These are phyloP conservation scores for Caenorhabditis drosophilae DNA, from an alignment of 2,888 invertebrate species.

Conservation along the genomic window DNA sequence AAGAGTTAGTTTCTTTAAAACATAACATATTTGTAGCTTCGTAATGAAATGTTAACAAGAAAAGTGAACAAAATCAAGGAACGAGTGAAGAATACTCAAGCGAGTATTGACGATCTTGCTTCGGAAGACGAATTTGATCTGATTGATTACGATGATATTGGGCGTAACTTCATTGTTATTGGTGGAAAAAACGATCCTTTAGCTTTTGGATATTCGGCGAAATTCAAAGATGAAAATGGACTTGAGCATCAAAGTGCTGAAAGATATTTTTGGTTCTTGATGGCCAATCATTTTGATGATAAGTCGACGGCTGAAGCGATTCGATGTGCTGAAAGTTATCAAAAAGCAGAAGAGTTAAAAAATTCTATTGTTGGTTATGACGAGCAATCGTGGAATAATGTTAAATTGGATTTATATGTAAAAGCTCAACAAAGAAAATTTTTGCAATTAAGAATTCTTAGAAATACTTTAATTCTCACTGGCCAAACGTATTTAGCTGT, in stretches of 20 bases:
- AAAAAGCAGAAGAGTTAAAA: conserved; percentile 55
- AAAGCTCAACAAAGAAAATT: conserved; percentile 1
- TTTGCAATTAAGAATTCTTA: background rate
- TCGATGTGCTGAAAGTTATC: conserved; percentile 33
- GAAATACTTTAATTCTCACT: conserved; percentile 49
- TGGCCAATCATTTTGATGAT: conserved; percentile 61
- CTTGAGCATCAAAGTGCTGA: conserved; percentile 60
- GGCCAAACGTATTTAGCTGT: conserved; percentile 56
- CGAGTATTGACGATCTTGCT: conserved; percentile 6
- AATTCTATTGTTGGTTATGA: conserved; percentile 56
- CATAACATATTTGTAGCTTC: background rate
- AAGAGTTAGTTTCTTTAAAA: background rate
- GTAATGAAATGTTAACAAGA: background rate
- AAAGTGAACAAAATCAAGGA: conserved; percentile 34
- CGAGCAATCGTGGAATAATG: conserved; percentile 55
- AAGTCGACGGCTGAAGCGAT: conserved; percentile 47
- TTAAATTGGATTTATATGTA: conserved; percentile 12
- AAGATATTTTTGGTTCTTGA: conserved; percentile 63
- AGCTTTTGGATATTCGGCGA: conserved; percentile 44
- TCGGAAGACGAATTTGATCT: conserved; percentile 22
- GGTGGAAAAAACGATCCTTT: conserved; percentile 59
- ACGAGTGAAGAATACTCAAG: conserved; percentile 40
- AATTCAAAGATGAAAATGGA: conserved; percentile 48
- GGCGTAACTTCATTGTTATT: conserved; percentile 59
- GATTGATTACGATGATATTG: conserved; percentile 57